These are phyloP conservation scores for Drosophila lacicola DNA, from an alignment of 2,888 invertebrate genomes.

Conservation along the genomic window DNA sequence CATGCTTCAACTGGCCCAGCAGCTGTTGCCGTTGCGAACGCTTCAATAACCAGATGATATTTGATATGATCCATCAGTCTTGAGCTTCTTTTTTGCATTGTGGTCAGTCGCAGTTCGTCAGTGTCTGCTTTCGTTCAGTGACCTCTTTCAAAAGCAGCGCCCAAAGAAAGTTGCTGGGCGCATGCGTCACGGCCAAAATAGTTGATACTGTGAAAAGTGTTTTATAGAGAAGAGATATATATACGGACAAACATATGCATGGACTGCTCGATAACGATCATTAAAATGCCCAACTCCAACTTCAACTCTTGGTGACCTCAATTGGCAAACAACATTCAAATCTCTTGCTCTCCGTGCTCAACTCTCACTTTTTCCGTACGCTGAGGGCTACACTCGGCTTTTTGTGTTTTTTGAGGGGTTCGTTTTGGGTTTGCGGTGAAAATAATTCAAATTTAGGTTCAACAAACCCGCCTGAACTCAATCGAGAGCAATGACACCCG, in stretches of 20 bases:
- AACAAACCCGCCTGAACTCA: conserved; percentile 73
- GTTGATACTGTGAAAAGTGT: conserved; percentile 57
- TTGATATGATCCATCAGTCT: conserved; percentile 32
- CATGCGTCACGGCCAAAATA: conserved; percentile 59
- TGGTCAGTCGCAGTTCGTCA: background rate
- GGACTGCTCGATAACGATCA: conserved; percentile 57
- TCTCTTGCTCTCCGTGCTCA: conserved; percentile 41
- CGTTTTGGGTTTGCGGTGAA: conserved; percentile 37
- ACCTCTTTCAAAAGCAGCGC: conserved; percentile 52
- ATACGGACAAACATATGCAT: conserved; percentile 1
- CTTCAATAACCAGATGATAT: conserved; percentile 38
- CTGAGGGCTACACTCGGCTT: conserved; percentile 29
- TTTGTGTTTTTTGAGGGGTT: conserved; percentile 6
- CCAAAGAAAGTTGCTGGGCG: conserved; percentile 62
- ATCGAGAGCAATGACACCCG: conserved; percentile 75
- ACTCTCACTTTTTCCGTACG: conserved; percentile 65
- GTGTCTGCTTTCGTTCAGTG: conserved; percentile 65
- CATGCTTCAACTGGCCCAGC: background rate
- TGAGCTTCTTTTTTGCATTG: conserved; percentile 13
- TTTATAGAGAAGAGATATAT: conserved; percentile 45
- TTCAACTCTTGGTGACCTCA: conserved; percentile 51
- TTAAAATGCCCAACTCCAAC: conserved; percentile 22
- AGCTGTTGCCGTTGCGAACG: conserved; percentile 41
- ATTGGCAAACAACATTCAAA: conserved; percentile 61
- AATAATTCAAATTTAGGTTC: conserved; percentile 66